phyloP scores from a whole-genome alignment of 2,797 vertebrate genomes.

The Danio kyathit region DNA sequence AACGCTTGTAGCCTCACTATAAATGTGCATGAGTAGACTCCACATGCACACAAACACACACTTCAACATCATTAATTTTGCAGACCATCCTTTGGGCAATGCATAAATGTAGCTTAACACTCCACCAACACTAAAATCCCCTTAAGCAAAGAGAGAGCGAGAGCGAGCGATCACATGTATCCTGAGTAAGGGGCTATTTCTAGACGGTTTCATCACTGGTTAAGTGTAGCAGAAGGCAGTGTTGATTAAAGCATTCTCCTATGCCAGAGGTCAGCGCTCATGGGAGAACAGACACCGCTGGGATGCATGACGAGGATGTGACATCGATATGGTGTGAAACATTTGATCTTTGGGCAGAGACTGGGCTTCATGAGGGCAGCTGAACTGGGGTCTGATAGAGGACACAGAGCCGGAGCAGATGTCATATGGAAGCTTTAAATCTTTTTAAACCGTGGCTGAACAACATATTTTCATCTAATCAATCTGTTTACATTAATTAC shows the following conservation, averaged over 20 bases:
- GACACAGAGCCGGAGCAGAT: slow-evolving; percentile 7
- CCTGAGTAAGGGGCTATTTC: slow-evolving; percentile 26
- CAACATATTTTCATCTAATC: background rate
- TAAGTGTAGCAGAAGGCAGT: slow-evolving; percentile 52
- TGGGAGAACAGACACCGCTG: slow-evolving; percentile 66
- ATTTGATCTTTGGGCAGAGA: slow-evolving; percentile 67
- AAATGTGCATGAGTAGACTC: background rate
- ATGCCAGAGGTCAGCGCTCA: slow-evolving; percentile 66
- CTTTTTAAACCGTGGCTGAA: slow-evolving; percentile 27
- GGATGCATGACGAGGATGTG: slow-evolving; percentile 67
- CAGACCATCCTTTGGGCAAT: slow-evolving; percentile 16
- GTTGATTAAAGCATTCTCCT: slow-evolving; percentile 77
- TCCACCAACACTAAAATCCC: slow-evolving; percentile 21
- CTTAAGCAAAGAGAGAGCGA: slow-evolving; percentile 22
- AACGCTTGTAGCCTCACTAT: background rate
- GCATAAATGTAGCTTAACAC: slow-evolving; percentile 24
- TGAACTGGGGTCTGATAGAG: slow-evolving; percentile 39
- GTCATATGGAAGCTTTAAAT: slow-evolving; percentile 33
- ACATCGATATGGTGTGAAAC: slow-evolving; percentile 75
- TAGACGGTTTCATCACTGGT: slow-evolving; percentile 12
- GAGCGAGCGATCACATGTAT: slow-evolving; percentile 29
- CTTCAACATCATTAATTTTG: slow-evolving; percentile 20
- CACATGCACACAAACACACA: slow-evolving; percentile 1
- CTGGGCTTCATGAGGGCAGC: slow-evolving; percentile 29
- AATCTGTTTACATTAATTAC: slow-evolving; percentile 7